phyloP scores from a whole-genome alignment of 2,888 invertebrate genomes.

The Parnassius glacialis region DNA sequence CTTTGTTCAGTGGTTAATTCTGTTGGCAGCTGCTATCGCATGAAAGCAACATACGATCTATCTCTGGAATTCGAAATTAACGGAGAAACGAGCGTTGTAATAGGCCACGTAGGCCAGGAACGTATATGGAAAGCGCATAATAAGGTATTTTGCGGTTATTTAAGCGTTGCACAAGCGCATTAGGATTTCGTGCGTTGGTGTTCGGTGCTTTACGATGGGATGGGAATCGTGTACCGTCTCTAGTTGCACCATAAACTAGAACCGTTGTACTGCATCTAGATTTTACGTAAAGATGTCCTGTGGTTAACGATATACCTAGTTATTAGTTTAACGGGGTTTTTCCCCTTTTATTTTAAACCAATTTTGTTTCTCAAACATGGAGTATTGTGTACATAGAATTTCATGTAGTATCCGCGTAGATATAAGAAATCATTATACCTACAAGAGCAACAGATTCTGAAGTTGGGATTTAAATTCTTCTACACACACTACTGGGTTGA shows the following conservation, averaged over 20 bases:
- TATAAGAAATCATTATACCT: too few relatives aligned
- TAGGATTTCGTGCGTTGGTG: conserved; percentile 75
- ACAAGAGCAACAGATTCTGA: too few relatives aligned
- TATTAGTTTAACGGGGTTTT: too few relatives aligned
- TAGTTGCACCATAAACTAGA: conserved; percentile 47
- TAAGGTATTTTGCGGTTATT: conserved; percentile 80
- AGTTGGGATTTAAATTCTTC: too few relatives aligned
- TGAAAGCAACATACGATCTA: conserved; percentile 66
- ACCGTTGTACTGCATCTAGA: background rate
- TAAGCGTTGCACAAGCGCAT: conserved; percentile 76
- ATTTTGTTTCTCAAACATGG: too few relatives aligned
- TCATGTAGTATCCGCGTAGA: too few relatives aligned
- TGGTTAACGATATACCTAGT: too few relatives aligned
- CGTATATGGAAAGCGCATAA: conserved; percentile 79
- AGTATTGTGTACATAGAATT: too few relatives aligned
- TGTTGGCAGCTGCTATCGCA: conserved; percentile 67
- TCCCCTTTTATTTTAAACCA: too few relatives aligned
- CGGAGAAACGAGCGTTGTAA: conserved; percentile 69
- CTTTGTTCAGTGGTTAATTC: conserved; percentile 63
- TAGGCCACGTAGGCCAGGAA: conserved; percentile 66
- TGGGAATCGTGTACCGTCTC: conserved; percentile 46
- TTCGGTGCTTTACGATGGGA: conserved; percentile 56
- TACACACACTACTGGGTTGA: too few relatives aligned
- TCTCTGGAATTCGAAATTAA: conserved; percentile 69
- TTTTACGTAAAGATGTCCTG: background rate